A percentile compares a stretch with the other conserved stretches of the same genome.
These are phyloP conservation scores for Myzus persicae DNA, from an alignment of 1,140 invertebrate species.

Conservation along the genomic window DNA sequence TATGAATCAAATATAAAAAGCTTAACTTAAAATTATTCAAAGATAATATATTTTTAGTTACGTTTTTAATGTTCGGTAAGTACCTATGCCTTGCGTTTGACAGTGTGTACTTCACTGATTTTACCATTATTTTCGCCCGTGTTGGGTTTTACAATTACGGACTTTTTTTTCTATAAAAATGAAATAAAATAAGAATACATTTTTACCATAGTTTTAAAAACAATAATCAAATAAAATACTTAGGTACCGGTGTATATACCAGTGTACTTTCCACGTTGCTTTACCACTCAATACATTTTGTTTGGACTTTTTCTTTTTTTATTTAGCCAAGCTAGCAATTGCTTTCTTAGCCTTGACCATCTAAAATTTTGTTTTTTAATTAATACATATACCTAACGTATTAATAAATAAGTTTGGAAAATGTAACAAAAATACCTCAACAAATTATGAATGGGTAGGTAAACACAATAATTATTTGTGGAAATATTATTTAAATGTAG, in stretches of 20 bases:
- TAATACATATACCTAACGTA: no score
- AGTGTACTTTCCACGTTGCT: conserved; percentile 50
- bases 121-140: conserved; percentile 96
- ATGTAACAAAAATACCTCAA: no score
- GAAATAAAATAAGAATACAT: background rate
- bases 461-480: background rate
- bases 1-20: background rate
- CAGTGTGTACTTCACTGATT: conserved; percentile 81
- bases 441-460: background rate
- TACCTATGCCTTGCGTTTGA: conserved; percentile 81
- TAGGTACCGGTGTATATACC: conserved; percentile 42
- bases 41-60: conserved; percentile 63
- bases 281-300: conserved; percentile 42
- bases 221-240: background rate
- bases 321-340: conserved; percentile 41
- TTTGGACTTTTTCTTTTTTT: conserved; percentile 49
- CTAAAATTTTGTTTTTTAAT: no score
- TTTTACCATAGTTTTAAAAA: background rate
- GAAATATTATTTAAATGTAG: background rate
- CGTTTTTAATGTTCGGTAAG: conserved; percentile 79
- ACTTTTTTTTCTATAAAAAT: conserved; percentile 69
- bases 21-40: background rate
- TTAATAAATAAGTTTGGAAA: background rate
- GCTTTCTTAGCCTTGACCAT: conserved; percentile 12
- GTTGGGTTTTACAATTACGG: conserved; percentile 81